Base-by-base conservation (phyloP, 2,797 vertebrate genomes). In the Tapera naevia region DNA sequence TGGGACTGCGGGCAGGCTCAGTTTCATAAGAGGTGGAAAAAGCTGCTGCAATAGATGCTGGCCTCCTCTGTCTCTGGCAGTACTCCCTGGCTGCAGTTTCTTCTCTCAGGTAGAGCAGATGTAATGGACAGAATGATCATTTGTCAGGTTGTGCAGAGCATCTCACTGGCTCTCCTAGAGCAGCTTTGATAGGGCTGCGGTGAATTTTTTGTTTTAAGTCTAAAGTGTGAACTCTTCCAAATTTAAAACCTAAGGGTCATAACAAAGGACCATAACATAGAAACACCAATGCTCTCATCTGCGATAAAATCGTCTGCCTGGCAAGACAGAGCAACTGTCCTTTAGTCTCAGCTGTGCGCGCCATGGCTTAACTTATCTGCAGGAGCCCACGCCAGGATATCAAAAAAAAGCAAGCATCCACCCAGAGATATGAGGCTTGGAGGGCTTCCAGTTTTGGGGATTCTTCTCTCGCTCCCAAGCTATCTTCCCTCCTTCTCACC, bases 381-480 rank as follows among this genome's bases (percentile, higher is more conserved):
- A 83, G 84, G 33, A 89, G 46, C 57, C 30, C 37, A 65, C 0
- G 1, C 28, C 57, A 72, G 11, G 32, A n/a, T 93, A 78, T 74
- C 41, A 93, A 78, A 69, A 78, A 69, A 45, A 81, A 80, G 25
- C 13, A 53, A 73, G 27, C 30, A 53, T 66, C 19, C 37, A 75
- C 78, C n/a, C 84, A 64, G 83, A 90, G 43, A 78, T 45, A 58
- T 11, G n/a, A 95, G 33, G 83, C 46, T 82, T 95, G 95, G 75
- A 93, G 23, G 30, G 10, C 30, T 86, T 95, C 79, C 91, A 95
- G 60, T 14, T 80, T 88, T 88, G 5, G 3, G 28, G 27, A 83
- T 89, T 89, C 89, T 80, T 91, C 65, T 91, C 61, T 72, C 66
- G 58, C 69, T 95, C 85, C 69, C 69, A 85, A 94, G 57, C 41